These are phyloP conservation scores for Chaenocephalus aceratus DNA, from an alignment of 2,113 vertebrate genomes.

Conservation along the genomic window DNA sequence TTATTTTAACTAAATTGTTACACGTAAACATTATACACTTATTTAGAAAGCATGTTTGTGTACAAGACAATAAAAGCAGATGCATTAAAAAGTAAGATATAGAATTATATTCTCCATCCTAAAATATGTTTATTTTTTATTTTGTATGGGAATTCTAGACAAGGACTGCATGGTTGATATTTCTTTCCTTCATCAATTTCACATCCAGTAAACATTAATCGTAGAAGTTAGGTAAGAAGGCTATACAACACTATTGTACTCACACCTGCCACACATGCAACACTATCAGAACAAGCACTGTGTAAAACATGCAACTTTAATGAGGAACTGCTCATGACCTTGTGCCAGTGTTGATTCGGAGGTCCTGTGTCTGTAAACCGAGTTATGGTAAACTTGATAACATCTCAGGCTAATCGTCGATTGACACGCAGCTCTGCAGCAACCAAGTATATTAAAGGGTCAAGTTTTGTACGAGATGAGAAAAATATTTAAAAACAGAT, in stretches of 20 bases:
- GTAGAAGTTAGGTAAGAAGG: not conserved
- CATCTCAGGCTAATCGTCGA: not conserved
- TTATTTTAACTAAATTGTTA: no score
- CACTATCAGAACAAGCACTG: not conserved
- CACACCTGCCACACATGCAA: not conserved
- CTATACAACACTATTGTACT: not conserved
- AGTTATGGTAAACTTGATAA: not conserved
- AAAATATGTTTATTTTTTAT: not conserved
- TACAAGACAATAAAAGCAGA: not conserved
- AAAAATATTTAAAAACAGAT: not conserved
- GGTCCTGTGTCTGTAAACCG: not conserved
- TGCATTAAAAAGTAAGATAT: no score
- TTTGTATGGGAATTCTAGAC: not conserved
- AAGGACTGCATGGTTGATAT: not conserved
- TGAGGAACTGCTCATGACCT: not conserved
- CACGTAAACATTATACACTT: not conserved
- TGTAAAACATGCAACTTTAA: not conserved
- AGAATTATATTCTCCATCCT: no score
- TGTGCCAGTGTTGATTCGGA: not conserved
- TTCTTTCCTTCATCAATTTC: not conserved
- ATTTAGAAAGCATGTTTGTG: not conserved
- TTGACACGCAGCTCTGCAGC: conserved; percentile 19
- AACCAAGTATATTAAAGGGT: not conserved
- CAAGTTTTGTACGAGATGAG: not conserved
- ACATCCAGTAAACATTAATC: not conserved